phyloP scores from a whole-genome alignment of 1,140 invertebrate genomes.

The Apis cerana region DNA sequence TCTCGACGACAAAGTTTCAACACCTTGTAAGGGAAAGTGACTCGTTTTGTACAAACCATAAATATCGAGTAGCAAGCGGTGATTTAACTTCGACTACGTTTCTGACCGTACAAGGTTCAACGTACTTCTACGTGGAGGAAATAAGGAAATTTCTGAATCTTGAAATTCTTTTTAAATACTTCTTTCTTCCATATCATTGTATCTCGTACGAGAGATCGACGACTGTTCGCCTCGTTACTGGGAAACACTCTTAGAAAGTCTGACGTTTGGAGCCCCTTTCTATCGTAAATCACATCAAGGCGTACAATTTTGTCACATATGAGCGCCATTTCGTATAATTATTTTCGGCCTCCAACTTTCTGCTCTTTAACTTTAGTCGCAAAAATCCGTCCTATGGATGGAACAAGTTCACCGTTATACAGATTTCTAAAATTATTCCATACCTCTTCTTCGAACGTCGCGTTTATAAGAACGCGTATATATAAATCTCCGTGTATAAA shows the following conservation, averaged over 20 bases:
- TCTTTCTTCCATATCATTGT: background rate
- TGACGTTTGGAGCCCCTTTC: background rate
- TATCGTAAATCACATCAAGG: slow-evolving; percentile 4
- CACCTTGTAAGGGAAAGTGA: background rate
- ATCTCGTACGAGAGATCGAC: background rate
- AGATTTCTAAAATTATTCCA: background rate
- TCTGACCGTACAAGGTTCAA: background rate
- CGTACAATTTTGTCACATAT: background rate
- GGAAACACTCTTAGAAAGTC: slow-evolving; percentile 17
- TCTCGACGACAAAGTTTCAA: background rate
- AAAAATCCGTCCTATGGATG: background rate
- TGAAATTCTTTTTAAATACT: background rate
- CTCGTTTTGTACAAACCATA: background rate
- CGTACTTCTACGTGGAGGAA: background rate
- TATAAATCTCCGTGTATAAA: background rate
- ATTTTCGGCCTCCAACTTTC: background rate
- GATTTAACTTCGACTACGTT: background rate
- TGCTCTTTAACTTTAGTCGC: background rate
- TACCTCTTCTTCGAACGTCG: too few relatives aligned
- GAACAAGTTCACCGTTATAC: background rate
- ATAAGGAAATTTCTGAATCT: background rate
- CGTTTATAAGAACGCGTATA: background rate
- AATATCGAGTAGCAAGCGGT: background rate
- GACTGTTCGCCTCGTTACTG: background rate
- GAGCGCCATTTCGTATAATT: background rate